Percentiles rank a stretch among this genome's conserved stretches.
phyloP scores from a whole-genome alignment of 2,113 vertebrate species.

The Campylomormyrus tamandua region DNA sequence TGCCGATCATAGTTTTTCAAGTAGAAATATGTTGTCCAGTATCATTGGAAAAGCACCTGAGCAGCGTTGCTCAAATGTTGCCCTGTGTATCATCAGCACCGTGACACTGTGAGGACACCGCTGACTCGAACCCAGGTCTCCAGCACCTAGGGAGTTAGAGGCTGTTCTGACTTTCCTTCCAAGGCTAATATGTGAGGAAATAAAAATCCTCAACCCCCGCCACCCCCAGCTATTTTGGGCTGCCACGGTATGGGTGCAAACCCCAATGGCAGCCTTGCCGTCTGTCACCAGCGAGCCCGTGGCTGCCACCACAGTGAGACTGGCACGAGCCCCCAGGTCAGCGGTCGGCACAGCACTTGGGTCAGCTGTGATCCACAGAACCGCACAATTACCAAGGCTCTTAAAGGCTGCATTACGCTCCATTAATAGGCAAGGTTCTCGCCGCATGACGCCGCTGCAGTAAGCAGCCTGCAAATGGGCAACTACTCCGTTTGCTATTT shows the following conservation, averaged over 20 bases:
- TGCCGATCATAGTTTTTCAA: not conserved
- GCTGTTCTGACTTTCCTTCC: not conserved
- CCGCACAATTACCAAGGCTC: slow-evolving; percentile 9
- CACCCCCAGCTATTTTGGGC: not conserved
- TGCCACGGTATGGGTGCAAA: slow-evolving; percentile 3
- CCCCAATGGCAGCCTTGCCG: not conserved
- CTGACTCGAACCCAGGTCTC: not conserved
- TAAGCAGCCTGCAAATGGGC: not conserved
- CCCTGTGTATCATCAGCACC: not conserved
- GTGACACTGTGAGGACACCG: not conserved
- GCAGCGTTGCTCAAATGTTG: not conserved
- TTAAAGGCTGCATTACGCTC: not conserved
- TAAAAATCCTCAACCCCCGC: not conserved
- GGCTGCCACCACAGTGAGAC: not conserved
- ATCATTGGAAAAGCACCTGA: not conserved
- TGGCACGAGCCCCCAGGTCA: not conserved
- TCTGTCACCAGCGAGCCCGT: not conserved
- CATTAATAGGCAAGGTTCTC: not conserved
- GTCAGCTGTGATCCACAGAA: not conserved
- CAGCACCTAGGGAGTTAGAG: not conserved
- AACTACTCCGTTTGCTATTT: not conserved
- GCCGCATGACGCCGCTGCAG: not conserved
- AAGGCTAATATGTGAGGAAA: not conserved
- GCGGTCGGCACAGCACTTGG: not conserved
- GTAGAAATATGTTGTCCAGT: not conserved